Percentiles rank a stretch among this genome's conserved stretches.
Evolutionary conservation across 2,888 invertebrate genomes (phyloP).

Genomic region (Megamerina dolium): DNA sequence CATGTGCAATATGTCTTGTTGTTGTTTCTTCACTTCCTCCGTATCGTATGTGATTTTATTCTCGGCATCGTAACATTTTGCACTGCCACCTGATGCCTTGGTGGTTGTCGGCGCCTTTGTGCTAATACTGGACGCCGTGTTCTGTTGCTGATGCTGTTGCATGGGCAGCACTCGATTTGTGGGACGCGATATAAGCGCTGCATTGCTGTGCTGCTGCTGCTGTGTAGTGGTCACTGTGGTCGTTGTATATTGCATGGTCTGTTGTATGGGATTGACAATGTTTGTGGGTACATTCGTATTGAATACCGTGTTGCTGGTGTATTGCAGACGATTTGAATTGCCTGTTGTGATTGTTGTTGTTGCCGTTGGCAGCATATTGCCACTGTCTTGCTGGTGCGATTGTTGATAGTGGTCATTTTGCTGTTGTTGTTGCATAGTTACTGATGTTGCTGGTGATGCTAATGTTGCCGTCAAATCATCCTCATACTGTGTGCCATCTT

Average conservation of each 20-base stretch:
- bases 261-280: conserved; percentile 63
- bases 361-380: not conserved
- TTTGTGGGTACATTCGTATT: conserved; percentile 64
- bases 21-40: conserved; percentile 21
- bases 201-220: conserved; percentile 35
- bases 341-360: conserved; percentile 1
- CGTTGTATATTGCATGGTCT: conserved; percentile 31
- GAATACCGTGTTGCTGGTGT: conserved; percentile 17
- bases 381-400: not conserved
- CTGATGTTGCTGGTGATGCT: conserved; percentile 14
- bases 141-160: conserved; percentile 59
- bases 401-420: conserved; percentile 1
- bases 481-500: not conserved
- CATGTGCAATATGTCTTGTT: conserved; percentile 12
- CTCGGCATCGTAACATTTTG: conserved; percentile 7
- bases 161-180: conserved; percentile 74
- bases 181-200: conserved; percentile 53
- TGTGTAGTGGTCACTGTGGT: conserved; percentile 20
- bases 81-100: not conserved
- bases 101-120: conserved; percentile 17
- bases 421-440: too few species aligned
- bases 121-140: conserved; percentile 20
- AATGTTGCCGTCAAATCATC: not conserved
- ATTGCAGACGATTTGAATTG: conserved; percentile 5
- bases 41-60: conserved; percentile 23